phyloP scores from a whole-genome alignment of 2,113 vertebrate genomes.

The Numida meleagris region DNA sequence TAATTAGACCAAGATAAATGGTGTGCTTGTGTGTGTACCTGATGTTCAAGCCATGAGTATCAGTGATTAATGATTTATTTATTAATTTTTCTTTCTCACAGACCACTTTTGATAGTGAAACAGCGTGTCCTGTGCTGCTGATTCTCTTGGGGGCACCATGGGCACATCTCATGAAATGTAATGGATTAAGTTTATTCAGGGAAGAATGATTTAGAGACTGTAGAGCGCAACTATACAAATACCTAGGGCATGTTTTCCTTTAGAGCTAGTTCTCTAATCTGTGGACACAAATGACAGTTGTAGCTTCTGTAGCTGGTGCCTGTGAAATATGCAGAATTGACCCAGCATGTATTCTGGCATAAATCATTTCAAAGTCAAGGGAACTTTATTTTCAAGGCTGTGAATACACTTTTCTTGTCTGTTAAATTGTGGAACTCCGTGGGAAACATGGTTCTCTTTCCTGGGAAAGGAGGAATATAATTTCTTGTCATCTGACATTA shows the following conservation, averaged over 20 bases:
- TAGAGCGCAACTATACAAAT: background rate
- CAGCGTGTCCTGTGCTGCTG: background rate
- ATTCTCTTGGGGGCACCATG: background rate
- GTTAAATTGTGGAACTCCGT: rapidly evolving
- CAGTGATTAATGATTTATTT: background rate
- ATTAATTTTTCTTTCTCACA: background rate
- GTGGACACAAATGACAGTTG: background rate
- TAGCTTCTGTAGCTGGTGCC: background rate
- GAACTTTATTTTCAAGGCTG: background rate
- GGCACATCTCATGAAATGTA: background rate
- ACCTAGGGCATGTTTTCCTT: background rate
- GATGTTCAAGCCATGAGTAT: background rate
- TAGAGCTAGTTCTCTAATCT: background rate
- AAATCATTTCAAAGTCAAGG: background rate
- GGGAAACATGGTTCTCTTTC: background rate
- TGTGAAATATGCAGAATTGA: background rate
- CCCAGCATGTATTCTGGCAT: background rate
- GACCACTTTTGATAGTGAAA: background rate
- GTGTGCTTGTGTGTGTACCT: background rate
- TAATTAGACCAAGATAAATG: conserved; percentile 36
- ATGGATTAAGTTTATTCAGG: background rate
- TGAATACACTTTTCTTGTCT: background rate
- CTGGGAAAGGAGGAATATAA: background rate
- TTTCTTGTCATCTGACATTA: background rate
- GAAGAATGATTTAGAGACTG: background rate